Conservation (phyloP, 1,140 invertebrate species). For the Bombyx mandarina region DNA sequence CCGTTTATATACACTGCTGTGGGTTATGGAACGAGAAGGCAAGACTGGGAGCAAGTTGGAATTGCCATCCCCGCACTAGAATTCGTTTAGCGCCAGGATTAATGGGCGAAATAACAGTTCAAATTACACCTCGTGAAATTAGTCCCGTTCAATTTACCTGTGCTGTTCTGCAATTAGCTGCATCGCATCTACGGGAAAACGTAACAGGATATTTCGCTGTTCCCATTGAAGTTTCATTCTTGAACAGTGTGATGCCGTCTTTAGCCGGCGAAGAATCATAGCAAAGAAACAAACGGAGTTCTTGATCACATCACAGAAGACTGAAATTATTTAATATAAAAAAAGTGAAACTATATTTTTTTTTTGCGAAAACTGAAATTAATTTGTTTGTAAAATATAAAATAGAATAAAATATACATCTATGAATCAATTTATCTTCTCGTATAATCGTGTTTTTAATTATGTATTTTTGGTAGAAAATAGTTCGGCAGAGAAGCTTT, state of each 20-base stretch:
- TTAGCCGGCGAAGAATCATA: not conserved
- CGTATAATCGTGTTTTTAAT: too few relatives aligned
- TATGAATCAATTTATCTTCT: too few relatives aligned
- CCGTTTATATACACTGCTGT: conserved; percentile 35
- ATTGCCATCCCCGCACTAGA: conserved; percentile 34
- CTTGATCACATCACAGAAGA: too few relatives aligned
- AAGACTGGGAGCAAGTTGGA: conserved; percentile 34
- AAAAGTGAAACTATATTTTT: too few relatives aligned
- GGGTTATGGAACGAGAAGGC: conserved; percentile 38
- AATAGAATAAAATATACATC: too few relatives aligned
- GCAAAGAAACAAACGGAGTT: too few relatives aligned
- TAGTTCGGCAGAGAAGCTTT: too few relatives aligned
- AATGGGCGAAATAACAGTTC: conserved; percentile 20
- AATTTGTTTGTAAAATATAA: too few relatives aligned
- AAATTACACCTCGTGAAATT: conserved; percentile 24
- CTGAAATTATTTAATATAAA: too few relatives aligned
- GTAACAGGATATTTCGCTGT: conserved; percentile 37
- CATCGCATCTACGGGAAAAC: conserved; percentile 35
- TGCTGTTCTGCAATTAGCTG: conserved; percentile 34
- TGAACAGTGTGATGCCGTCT: conserved; percentile 23
- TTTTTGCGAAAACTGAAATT: too few relatives aligned
- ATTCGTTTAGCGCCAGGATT: conserved; percentile 37
- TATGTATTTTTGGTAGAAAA: too few relatives aligned
- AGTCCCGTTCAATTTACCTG: conserved; percentile 20
- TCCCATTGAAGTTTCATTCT: conserved; percentile 34